Evolutionary conservation across 2,888 invertebrate species (phyloP), one percentile per base, ranked within the genome.

Genomic region (Candidula unifasciata): DNA sequence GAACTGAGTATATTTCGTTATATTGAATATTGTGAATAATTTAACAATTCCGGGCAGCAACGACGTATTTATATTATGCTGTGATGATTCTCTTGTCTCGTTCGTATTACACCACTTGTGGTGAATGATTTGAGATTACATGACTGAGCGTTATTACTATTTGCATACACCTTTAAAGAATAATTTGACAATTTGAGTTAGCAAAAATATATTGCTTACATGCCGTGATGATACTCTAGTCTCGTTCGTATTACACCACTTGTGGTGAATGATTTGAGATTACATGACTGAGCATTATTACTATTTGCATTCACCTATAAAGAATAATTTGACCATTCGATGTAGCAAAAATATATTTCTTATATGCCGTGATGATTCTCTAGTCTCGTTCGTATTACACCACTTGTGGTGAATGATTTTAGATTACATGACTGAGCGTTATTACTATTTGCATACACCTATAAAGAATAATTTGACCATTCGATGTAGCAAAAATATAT

Each of bases 231-330:
- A 83, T 18, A 37, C 79, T 76, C 35, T 73, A 33, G 76, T 57
- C 69, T 79, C 80, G 71, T 80, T 80, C 52, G 73, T 73, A 80
- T 80, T 64, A 68, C 64, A 33, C 66, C 44, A 57, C n/a, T 6
- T 68, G 2, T 68, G 76, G 76, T 83, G 77, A n/a, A 68, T 83
- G 69, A 68, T 83, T 77, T 68, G 60, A 80, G 54, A 57, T 79
- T 30, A 77, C 73, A 33, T 21, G 24, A 57, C 73, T 73, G 73
- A 73, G 73, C 73, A 66, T 66, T 6, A 13, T 44, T 8, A 27
- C n/a, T 27, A 27, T 64, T 24, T n/a, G n/a, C n/a, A n/a, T n/a
- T n/a, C n/a, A n/a, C n/a, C n/a, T n/a, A n/a, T n/a, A n/a, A n/a
- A n/a, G n/a, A n/a, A n/a, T n/a, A n/a, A n/a, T n/a, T n/a, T n/a